Base-by-base conservation (phyloP, 2,888 invertebrate species). In the Drosophila multiciliata region DNA sequence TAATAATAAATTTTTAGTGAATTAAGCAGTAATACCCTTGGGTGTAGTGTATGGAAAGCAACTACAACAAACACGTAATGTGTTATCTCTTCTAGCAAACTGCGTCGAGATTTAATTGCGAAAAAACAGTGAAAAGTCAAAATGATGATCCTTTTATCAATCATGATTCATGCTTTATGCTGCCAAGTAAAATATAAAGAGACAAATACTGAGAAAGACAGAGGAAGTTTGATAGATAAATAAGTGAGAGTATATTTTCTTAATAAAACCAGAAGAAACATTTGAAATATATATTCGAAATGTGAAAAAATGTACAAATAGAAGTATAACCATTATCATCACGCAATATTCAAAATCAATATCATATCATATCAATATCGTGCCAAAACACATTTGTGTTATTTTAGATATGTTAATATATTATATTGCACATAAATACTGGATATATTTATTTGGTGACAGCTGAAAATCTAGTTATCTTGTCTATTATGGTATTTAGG, bases 381-480 rank as follows among this genome's bases (percentile, higher is more conserved):
- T 26, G 45, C 8, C 45, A 23, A 23, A 23, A 23, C 23, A 45
- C 1, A 23, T 23, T 45, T 15, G 7, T 23, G 12, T 45, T 42
- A 6, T 6, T 45, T 45, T 45, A 23, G 23, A 23, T 15, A 45
- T 45, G 15, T 2, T 15, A 5, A 5, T 26, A 26, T 26, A 26
- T 26, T 26, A 26, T 26, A 26, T 26, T 26, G 26, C 26, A 26
- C 26, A 26, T 26, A 26, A 3, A 26, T n/a, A 26, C 26, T 36
- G 0, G n/a, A n/a, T 38, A 1, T 17, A 33, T 23, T 59, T 35
- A 26, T 7, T 58, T n/a, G 29, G 20, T 29, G 33, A 61, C 67
- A 61, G 55, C 38, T 40, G 45, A 45, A 50, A 52, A 65, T 33
- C 50, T 35, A 42, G 49, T 38, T 65, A 49, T 70, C 35, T n/a